These are phyloP conservation scores for Lamellibrachia satsuma DNA, from an alignment of 2,888 invertebrate species.

Conservation along the genomic window DNA sequence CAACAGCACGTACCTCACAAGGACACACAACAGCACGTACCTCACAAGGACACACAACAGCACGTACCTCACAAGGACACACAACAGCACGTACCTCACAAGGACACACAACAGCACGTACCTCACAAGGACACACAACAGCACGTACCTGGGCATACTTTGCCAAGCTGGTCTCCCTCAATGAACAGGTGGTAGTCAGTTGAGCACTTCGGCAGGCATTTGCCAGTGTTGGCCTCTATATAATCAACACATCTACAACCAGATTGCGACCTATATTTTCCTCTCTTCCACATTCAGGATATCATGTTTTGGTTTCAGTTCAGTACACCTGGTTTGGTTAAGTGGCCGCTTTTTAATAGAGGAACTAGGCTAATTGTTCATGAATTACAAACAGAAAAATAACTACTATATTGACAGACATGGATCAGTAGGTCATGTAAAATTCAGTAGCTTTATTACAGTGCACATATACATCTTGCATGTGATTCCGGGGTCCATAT, in stretches of 20 bases:
- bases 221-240: background rate
- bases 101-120: no score
- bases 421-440: no score
- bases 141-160: slow-evolving; percentile 1
- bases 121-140: background rate
- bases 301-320: background rate
- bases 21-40: background rate
- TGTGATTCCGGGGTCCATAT: no score
- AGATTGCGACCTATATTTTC: background rate
- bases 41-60: background rate
- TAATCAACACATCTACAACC: background rate
- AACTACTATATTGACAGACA: no score
- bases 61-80: no score
- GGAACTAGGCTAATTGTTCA: no score
- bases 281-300: background rate
- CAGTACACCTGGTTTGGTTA: background rate
- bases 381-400: no score
- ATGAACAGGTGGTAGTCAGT: background rate
- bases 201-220: background rate
- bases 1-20: background rate
- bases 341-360: background rate
- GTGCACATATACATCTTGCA: no score
- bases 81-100: no score
- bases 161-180: background rate
- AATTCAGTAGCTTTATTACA: no score